Evolutionary conservation across 1,140 invertebrate species (phyloP).

Genomic region (Aphelenchoides besseyi): DNA sequence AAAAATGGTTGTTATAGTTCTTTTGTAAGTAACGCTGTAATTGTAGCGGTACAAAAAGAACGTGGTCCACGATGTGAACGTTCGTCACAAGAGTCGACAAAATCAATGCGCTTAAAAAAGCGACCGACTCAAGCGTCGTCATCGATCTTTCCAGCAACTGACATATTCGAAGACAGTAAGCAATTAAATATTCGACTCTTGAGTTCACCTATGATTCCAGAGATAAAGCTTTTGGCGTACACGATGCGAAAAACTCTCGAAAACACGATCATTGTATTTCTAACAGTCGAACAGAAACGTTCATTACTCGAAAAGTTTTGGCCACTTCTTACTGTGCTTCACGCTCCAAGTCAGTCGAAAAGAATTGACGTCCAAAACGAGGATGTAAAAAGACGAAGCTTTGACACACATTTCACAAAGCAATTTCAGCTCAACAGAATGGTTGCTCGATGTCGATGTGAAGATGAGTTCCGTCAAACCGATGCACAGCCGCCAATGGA

Average conservation of each 20-base stretch:
- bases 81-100: neutral
- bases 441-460: neutral
- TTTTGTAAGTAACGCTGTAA: too few species aligned
- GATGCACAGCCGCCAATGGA: constrained; percentile 14
- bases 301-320: constrained; percentile 21
- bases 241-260: constrained; percentile 14
- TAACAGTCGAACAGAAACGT: constrained; percentile 15
- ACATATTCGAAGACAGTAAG: neutral
- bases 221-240: constrained; percentile 13
- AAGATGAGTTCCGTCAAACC: too few species aligned
- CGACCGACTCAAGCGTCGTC: neutral
- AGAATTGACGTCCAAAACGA: neutral
- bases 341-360: constrained; percentile 13
- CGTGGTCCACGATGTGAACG: constrained; percentile 68
- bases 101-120: constrained; percentile 18
- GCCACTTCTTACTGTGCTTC: constrained; percentile 21
- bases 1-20: constrained; percentile 24
- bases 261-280: constrained; percentile 27
- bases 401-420: too few species aligned
- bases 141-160: neutral
- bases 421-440: neutral
- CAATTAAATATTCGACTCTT: neutral
- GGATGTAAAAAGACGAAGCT: too few species aligned
- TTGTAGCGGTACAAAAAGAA: constrained; percentile 75
- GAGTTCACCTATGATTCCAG: neutral